Evolutionary conservation across 1,140 invertebrate species (phyloP), one percentile per base, ranked within the genome.

Genomic region (Papilio helenus): DNA sequence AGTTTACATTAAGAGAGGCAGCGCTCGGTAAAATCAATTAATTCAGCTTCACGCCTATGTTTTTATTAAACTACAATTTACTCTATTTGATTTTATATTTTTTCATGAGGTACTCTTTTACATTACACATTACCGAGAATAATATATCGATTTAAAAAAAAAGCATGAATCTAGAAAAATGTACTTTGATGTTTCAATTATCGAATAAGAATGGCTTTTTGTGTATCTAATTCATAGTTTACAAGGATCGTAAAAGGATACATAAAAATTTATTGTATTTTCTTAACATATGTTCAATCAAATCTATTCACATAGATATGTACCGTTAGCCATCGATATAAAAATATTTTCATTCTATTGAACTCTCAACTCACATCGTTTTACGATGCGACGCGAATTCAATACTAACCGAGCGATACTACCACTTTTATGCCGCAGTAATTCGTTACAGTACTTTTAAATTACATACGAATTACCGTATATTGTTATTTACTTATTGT

Each of bases 21-120:
- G 61, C 61, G 61, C 61, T 68, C 14, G 61, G 61, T 68, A 68
- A 68, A 68, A 68, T 68, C 61, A 68, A 68, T 65, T 68, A 68
- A 68, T 68, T 29, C 61, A 68, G 61, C 61, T 29, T 68, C 61
- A 68, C 61, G 61, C 61, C 61, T 26, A 14, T 68, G 61, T 68
- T 68, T 68, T 68, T 61, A 55, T 68, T 68, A 29, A 29, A 16
- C 26, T 65, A 34, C 29, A 26, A 34, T 65, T 65, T 65, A 16
- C 61, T 68, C 61, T 34, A 34, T 68, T 68, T 29, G 18, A 16
- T 16, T 14, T 12, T 29, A 23, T 29, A 7, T 68, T 29, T 68
- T 68, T 68, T 23, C 12, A 20, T 61, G 20, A 9, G 10, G 12
- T 29, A 29, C 12, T n/a, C 23, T 34, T 68, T 68, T 68, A 7